Percentiles rank a stretch among this genome's conserved stretches.
Evolutionary conservation across 2,797 vertebrate species (phyloP).

Genomic region (Hydrophis major): DNA sequence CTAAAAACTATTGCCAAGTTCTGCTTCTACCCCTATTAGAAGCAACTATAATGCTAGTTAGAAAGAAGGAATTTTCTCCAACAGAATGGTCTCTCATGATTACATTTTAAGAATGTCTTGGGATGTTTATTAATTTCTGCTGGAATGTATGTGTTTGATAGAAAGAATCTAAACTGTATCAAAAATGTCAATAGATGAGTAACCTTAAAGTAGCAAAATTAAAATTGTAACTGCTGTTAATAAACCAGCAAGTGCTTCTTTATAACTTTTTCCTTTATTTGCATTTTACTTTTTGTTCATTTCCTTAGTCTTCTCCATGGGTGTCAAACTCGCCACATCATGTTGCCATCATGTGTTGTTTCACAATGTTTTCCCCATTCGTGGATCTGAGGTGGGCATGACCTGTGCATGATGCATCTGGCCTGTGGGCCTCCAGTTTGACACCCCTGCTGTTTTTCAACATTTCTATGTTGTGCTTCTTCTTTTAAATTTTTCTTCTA

Average conservation of each 20-base stretch:
- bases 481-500: background rate
- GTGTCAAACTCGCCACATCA: too few species aligned
- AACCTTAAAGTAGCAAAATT: background rate
- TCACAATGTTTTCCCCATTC: too few species aligned
- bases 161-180: background rate
- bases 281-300: background rate
- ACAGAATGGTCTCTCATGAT: slow-evolving; percentile 1
- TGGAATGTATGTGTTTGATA: background rate
- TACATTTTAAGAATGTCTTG: slow-evolving; percentile 11
- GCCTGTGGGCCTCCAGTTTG: too few species aligned
- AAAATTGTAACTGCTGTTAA: background rate
- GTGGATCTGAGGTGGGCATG: too few species aligned
- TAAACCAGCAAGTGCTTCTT: background rate
- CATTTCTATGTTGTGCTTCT: background rate
- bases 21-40: background rate
- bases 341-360: too few species aligned
- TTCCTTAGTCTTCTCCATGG: background rate
- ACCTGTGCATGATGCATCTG: too few species aligned
- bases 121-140: background rate
- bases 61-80: slow-evolving; percentile 6
- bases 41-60: background rate
- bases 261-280: background rate
- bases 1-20: slow-evolving; percentile 15
- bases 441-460: background rate
- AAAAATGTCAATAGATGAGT: background rate